Evolutionary conservation across 2,113 vertebrate genomes (phyloP).

Genomic region (Orcinus orca): DNA sequence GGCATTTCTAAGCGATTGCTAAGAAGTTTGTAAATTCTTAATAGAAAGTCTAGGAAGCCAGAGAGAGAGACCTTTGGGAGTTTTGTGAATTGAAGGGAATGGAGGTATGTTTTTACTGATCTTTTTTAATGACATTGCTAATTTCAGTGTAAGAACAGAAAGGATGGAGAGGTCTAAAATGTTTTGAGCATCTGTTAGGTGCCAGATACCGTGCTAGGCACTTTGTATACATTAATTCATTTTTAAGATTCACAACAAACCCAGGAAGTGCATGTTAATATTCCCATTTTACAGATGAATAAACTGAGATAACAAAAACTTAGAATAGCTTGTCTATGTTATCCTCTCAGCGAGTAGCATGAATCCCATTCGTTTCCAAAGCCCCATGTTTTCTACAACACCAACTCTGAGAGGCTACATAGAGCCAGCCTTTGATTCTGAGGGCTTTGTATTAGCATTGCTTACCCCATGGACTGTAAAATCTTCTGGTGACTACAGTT

Average conservation of each 20-base stretch:
- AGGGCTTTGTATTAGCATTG: neutral
- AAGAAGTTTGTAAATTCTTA: constrained; percentile 21
- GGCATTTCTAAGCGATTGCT: neutral
- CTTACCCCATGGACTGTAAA: neutral
- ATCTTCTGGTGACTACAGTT: neutral
- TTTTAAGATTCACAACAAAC: neutral
- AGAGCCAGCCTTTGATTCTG: neutral
- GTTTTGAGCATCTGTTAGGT: neutral
- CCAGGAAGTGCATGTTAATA: neutral
- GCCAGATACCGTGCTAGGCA: neutral
- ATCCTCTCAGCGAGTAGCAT: neutral
- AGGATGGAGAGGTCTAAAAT: neutral
- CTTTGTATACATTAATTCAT: neutral
- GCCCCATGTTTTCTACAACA: neutral
- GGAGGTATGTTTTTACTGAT: neutral
- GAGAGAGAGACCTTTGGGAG: neutral
- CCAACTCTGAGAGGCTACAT: neutral
- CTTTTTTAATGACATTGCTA: neutral
- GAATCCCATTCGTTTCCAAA: neutral
- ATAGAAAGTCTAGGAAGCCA: neutral
- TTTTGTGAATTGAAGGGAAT: neutral
- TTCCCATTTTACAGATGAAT: neutral
- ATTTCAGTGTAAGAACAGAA: neutral
- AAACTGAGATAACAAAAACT: neutral
- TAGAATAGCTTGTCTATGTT: neutral